These are phyloP conservation scores for Trichacis sp. DNA, from an alignment of 2,888 invertebrate species.

Conservation along the genomic window DNA sequence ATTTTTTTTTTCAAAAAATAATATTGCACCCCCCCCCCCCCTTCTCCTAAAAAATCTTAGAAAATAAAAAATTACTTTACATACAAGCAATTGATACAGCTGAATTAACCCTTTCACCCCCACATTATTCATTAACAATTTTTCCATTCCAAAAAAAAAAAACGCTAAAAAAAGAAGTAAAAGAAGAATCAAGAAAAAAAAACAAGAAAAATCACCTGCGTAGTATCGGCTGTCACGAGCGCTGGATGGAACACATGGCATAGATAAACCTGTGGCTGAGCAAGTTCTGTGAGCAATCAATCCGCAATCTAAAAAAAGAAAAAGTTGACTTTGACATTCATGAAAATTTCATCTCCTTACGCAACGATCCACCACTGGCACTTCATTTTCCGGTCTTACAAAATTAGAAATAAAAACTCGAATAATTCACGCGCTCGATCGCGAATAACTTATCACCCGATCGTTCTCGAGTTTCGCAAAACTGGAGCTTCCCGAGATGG, in stretches of 20 bases:
- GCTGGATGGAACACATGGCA: constrained; percentile 70
- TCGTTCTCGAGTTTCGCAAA: background rate
- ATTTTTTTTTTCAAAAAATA: no score
- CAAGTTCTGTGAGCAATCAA: constrained; percentile 79
- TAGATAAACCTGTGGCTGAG: constrained; percentile 74
- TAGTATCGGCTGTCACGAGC: constrained; percentile 60
- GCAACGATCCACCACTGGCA: background rate
- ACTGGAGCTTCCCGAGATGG: background rate
- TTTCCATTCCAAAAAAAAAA: no score
- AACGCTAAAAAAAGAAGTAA: no score
- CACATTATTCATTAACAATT: no score
- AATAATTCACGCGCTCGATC: background rate
- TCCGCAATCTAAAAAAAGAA: constrained; percentile 73
- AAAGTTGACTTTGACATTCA: background rate
- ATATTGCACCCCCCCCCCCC: no score
- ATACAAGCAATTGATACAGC: no score
- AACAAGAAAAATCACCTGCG: constrained; percentile 55
- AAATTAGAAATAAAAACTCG: background rate
- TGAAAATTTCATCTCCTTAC: constrained; percentile 1
- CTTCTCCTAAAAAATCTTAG: no score
- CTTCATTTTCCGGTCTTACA: background rate
- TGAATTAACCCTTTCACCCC: no score
- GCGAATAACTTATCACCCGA: background rate
- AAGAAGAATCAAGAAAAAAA: background rate
- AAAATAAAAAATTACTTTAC: no score